Base-by-base conservation (phyloP, 2,888 invertebrate genomes). In the Macropis europaea region DNA sequence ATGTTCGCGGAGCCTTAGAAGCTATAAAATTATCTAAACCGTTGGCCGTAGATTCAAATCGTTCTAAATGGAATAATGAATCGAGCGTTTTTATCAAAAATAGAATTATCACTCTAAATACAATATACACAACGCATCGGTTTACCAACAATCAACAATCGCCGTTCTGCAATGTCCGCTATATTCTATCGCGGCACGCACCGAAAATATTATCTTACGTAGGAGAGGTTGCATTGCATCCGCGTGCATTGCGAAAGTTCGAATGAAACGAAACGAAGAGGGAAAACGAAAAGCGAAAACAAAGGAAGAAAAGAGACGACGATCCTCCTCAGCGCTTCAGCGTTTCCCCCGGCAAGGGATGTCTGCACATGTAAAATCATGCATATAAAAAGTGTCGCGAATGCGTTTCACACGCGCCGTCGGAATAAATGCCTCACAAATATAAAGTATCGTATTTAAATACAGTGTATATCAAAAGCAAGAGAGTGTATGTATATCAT, bases 381-480 rank as follows among this genome's bases (percentile, higher is more conserved):
- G 62, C 59, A 45, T 82, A 75, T 79, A 80, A 84, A 86, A 79
- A 76, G 32, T 54, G 22, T 52, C 48, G 34, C 42, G 26, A 17
- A 57, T 22, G 24, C 40, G 60, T 15, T 17, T 22, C 47, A 47
- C 26, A 62, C 42, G 36, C 54, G 36, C 54, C 11, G 60, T 43
- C 42, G 59, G 76, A 82, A 85, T 80, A 82, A 82, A 84, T 66
- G 72, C 76, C 67, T 84, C 40, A 79, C 78, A 79, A 85, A 87
- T 87, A 82, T 80, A 84, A 86, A 87, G 81, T 86, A 85, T 83
- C 76, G 78, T 40, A n/a, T 80, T 83, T 74, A 71, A 81, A 86
- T 84, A 84, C 81, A 83, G 82, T 86, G 79, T 13, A 45, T 85
- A 86, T 84, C 82, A 84, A 85, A 86, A 86, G 82, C 84, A 86